Conservation (phyloP, 2,888 invertebrate species). For the Nesidiocoris tenuis region DNA sequence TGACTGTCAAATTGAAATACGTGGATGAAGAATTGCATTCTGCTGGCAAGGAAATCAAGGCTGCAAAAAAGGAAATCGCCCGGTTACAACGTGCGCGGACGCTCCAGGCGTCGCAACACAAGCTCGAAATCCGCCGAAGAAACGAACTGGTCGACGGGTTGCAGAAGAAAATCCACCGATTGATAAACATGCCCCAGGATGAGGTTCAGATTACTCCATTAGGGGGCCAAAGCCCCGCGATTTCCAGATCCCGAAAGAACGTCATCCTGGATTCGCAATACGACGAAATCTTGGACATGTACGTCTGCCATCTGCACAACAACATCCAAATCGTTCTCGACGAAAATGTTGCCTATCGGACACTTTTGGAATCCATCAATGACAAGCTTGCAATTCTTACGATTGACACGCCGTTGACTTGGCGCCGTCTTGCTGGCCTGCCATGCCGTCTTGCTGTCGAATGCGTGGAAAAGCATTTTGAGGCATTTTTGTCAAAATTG, state of each 20-base stretch:
- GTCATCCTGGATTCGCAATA: slow-evolving; percentile 4
- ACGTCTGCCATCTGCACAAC: slow-evolving; percentile 32
- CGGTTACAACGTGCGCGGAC: slow-evolving; percentile 6
- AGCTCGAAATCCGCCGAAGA: slow-evolving; percentile 26
- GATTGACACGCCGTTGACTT: background rate
- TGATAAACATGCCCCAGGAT: background rate
- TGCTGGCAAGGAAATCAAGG: slow-evolving; percentile 6
- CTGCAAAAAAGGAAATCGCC: slow-evolving; percentile 11
- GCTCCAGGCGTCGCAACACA: slow-evolving; percentile 24
- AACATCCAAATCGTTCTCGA: slow-evolving; percentile 17
- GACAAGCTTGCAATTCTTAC: background rate
- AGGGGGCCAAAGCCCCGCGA: background rate
- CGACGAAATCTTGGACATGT: slow-evolving; percentile 26
- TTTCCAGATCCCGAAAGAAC: background rate
- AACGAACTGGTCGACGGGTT: slow-evolving; percentile 3
- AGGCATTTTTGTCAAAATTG: slow-evolving; percentile 3
- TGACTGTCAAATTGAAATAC: background rate
- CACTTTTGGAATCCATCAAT: slow-evolving; percentile 15
- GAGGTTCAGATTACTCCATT: no score
- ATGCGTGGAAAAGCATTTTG: slow-evolving; percentile 8
- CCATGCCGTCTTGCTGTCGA: slow-evolving; percentile 4
- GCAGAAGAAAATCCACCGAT: slow-evolving; percentile 18
- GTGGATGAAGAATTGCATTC: background rate
- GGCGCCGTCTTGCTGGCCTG: background rate
- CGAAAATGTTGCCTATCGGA: slow-evolving; percentile 15